phyloP scores from a whole-genome alignment of 2,113 vertebrate genomes.

The Pyxicephalus adspersus region DNA sequence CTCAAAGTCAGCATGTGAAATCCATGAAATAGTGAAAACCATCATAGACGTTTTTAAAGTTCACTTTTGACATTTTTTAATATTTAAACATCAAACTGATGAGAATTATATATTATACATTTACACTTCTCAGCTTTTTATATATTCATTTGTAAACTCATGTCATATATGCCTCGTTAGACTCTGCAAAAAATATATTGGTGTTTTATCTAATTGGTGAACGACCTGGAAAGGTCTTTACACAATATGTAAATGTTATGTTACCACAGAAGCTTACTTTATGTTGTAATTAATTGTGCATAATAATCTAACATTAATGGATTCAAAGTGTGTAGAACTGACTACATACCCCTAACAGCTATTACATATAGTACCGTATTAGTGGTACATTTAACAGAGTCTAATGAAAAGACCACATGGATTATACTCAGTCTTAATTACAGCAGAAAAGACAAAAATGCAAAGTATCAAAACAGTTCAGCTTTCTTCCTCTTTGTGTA shows the following conservation, averaged over 20 bases:
- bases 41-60: no score
- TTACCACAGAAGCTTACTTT: slow-evolving; percentile 41
- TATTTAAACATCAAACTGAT: no score
- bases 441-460: slow-evolving; percentile 1
- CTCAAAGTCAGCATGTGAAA: no score
- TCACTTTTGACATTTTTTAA: no score
- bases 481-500: neutral
- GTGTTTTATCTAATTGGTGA: slow-evolving; percentile 47
- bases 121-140: no score
- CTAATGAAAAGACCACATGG: slow-evolving; percentile 51
- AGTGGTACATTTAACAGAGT: slow-evolving; percentile 42
- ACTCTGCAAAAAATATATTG: neutral
- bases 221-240: slow-evolving; percentile 48
- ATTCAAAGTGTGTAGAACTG: slow-evolving; percentile 38
- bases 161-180: slow-evolving; percentile 22
- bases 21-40: no score
- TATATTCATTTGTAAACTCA: no score
- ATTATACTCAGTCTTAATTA: slow-evolving; percentile 39
- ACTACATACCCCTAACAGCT: slow-evolving; percentile 33
- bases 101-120: no score
- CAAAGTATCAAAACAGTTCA: slow-evolving; percentile 27
- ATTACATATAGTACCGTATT: slow-evolving; percentile 44
- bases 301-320: slow-evolving; percentile 54
- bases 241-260: slow-evolving; percentile 52
- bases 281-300: slow-evolving; percentile 49